Evolutionary conservation across 2,888 invertebrate genomes (phyloP).

Genomic region (Amphipoea lucens): DNA sequence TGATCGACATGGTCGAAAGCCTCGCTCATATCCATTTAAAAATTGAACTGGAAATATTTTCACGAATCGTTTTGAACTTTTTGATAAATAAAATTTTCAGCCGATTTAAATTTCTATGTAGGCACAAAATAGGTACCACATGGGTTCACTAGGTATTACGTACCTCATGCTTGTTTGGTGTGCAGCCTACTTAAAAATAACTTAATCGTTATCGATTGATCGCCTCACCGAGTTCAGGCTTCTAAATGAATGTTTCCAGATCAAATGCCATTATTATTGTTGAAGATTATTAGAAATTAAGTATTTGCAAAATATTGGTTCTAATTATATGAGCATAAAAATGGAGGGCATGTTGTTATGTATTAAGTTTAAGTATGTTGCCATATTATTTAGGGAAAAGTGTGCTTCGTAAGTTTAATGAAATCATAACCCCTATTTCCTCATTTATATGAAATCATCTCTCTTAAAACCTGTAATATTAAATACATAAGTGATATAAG

Average conservation of each 20-base stretch:
- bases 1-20: slow-evolving; percentile 24
- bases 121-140: not conserved
- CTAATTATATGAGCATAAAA: slow-evolving; percentile 34
- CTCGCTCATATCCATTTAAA: not conserved
- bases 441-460: slow-evolving; percentile 34
- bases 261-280: slow-evolving; percentile 51
- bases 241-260: slow-evolving; percentile 35
- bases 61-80: not conserved
- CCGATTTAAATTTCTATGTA: not conserved
- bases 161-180: slow-evolving; percentile 34
- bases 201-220: slow-evolving; percentile 32
- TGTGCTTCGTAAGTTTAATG: slow-evolving; percentile 48
- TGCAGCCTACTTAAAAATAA: slow-evolving; percentile 19
- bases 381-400: slow-evolving; percentile 56
- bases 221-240: slow-evolving; percentile 37
- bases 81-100: not conserved
- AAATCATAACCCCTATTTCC: slow-evolving; percentile 23
- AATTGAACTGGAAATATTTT: not conserved
- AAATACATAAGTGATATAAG: slow-evolving; percentile 25
- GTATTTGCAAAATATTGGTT: slow-evolving; percentile 57
- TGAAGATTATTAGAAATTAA: slow-evolving; percentile 57
- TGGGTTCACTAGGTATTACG: not conserved
- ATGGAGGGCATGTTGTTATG: slow-evolving; percentile 39
- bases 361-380: slow-evolving; percentile 53
- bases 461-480: slow-evolving; percentile 15